Evolutionary conservation across 2,113 vertebrate genomes (phyloP).

Genomic region (Cathartes aura): DNA sequence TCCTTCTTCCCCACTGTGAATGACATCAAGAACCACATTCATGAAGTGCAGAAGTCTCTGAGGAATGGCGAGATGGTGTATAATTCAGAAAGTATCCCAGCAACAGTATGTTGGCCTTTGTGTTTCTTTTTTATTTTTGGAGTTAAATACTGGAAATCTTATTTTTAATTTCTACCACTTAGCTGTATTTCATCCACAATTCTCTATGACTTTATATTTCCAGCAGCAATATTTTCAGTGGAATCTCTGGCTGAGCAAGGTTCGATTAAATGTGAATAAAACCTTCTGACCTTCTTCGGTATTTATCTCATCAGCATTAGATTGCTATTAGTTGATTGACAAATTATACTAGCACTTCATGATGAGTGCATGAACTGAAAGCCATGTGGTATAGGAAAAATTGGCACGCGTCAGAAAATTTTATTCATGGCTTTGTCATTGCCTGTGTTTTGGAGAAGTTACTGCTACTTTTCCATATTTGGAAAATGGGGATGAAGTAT

Average conservation of each 20-base stretch:
- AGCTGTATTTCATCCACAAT: background rate
- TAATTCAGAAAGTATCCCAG: conserved; percentile 74
- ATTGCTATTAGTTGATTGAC: background rate
- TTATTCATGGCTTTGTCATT: background rate
- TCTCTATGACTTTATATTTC: background rate
- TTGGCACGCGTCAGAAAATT: fast-evolving
- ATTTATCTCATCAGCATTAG: background rate
- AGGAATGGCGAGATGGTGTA: conserved; percentile 70
- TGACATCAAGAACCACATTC: conserved; percentile 90
- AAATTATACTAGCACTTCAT: background rate
- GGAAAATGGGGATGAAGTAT: background rate
- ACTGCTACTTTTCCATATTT: background rate
- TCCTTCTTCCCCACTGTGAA: conserved; percentile 90
- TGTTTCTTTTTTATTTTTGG: background rate
- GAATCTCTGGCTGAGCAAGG: background rate
- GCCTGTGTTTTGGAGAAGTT: background rate
- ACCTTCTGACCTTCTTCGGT: background rate
- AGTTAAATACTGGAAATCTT: background rate
- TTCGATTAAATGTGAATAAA: conserved; percentile 2
- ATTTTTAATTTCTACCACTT: background rate
- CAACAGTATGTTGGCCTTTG: conserved; percentile 66
- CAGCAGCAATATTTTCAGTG: background rate
- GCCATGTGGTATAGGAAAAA: background rate
- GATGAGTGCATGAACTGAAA: background rate
- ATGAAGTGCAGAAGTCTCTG: conserved; percentile 84